Base-by-base conservation (phyloP, 2,797 vertebrate genomes). In the Valencia hispanica region DNA sequence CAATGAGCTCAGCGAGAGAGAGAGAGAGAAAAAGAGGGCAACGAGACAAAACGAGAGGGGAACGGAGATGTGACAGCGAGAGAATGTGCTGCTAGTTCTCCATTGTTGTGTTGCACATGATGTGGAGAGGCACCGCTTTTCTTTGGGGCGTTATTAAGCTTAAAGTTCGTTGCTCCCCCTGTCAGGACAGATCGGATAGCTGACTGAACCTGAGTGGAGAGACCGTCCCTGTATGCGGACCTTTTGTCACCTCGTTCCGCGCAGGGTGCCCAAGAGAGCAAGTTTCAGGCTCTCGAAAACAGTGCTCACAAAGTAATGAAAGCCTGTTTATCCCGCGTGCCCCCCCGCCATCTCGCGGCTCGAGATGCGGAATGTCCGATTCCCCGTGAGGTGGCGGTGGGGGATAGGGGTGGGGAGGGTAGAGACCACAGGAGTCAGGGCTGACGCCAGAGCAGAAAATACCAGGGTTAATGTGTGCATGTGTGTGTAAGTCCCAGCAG, bases 371-470 rank as follows among this genome's bases (percentile, higher is more conserved):
- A 89, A 85, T 30, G 89, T 84, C 65, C 61, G 82, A 82, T n/a
- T n/a, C n/a, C n/a, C n/a, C n/a, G n/a, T n/a, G n/a, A n/a, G n/a
- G n/a, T n/a, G n/a, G n/a, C n/a, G 25, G 51, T n/a, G 5, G 27
- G 27, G 27, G 14, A 15, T n/a, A n/a, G n/a, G 55, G 50, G 22
- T 2, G 72, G 77, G 83, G 84, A 34, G 61, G 32, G n/a, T n/a
- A n/a, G 65, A 74, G 74, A 81, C 85, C 86, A 82, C 84, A 63
- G 89, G 85, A 86, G 82, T 84, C 78, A 78, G 87, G 89, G 86
- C 90, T 63, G 91, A 93, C 84, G 90, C 91, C 92, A 92, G 27
- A 61, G 83, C 79, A 91, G 85, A 88, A 88, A 93, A 93, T 92
- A 91, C 91, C 91, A 91, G 70, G 22, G 79, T 83, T 83, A 65